These are phyloP conservation scores for Cacoxenus indagator DNA, from an alignment of 2,888 invertebrate genomes.

Conservation along the genomic window DNA sequence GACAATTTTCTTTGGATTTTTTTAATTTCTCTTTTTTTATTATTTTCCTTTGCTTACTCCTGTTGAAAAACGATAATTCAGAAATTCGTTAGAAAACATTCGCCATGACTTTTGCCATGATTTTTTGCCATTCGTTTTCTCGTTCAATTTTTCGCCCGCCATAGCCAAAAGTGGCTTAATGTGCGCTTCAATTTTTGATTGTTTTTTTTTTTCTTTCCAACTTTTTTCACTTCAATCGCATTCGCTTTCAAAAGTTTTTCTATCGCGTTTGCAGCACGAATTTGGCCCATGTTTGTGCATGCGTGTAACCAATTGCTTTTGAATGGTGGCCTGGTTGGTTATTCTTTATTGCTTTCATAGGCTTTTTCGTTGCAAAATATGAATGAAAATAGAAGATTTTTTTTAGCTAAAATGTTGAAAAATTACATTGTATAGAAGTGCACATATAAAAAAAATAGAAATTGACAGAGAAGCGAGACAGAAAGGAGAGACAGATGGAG, in stretches of 20 bases:
- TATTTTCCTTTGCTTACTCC: neutral
- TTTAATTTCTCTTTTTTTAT: neutral
- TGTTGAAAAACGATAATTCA: constrained; percentile 38
- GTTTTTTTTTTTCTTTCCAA: neutral
- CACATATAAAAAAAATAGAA: no score
- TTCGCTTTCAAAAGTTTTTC: neutral
- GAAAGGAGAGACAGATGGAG: no score
- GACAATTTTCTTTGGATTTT: constrained; percentile 38
- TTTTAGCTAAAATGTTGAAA: neutral
- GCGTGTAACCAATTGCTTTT: neutral
- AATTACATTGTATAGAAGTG: no score
- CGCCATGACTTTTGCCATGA: constrained; percentile 30
- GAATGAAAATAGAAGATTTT: neutral
- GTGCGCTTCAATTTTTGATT: constrained; percentile 2
- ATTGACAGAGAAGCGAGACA: no score
- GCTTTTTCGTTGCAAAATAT: neutral
- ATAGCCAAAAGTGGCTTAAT: constrained; percentile 25
- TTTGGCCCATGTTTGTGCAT: neutral
- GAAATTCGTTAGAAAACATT: constrained; percentile 43
- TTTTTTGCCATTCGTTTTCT: neutral
- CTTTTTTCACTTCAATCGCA: neutral
- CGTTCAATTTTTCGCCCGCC: neutral
- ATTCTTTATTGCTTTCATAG: neutral
- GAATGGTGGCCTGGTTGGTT: neutral
- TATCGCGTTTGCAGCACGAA: neutral